Conservation (phyloP, 2,113 vertebrate species). For the Etia nguti region DNA sequence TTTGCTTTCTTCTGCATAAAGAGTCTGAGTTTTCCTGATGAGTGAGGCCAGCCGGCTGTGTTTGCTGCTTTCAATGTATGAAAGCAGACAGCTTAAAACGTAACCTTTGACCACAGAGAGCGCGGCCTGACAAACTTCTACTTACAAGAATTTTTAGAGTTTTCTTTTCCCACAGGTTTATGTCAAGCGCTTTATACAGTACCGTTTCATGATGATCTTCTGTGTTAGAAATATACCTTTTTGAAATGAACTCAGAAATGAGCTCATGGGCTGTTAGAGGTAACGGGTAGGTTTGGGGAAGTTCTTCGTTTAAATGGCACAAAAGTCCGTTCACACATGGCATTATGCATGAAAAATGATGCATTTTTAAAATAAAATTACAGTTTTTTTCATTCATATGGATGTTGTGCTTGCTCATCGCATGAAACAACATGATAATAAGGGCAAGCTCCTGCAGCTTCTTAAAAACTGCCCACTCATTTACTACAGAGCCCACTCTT, state of each 20-base stretch:
- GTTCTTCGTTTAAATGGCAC: not conserved
- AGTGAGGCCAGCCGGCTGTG: not conserved
- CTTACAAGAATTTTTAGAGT: not conserved
- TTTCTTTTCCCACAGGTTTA: not conserved
- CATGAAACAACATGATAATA: not conserved
- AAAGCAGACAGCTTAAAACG: not conserved
- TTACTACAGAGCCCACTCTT: not conserved
- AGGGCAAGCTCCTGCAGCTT: not conserved
- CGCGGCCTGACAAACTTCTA: not conserved
- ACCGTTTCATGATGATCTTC: not conserved
- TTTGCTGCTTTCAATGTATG: not conserved
- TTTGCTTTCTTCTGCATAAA: not conserved
- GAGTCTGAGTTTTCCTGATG: not conserved
- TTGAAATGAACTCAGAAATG: not conserved
- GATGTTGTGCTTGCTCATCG: not conserved
- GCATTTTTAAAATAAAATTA: not conserved
- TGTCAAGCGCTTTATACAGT: accelerated
- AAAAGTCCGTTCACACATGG: not conserved
- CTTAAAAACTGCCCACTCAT: not conserved
- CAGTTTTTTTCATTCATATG: not conserved
- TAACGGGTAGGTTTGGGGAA: not conserved
- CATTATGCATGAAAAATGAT: not conserved
- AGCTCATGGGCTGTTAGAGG: accelerated
- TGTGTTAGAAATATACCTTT: not conserved
- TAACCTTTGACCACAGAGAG: not conserved